phyloP scores from a whole-genome alignment of 2,888 invertebrate species.

The Dolichomitus sp. region DNA sequence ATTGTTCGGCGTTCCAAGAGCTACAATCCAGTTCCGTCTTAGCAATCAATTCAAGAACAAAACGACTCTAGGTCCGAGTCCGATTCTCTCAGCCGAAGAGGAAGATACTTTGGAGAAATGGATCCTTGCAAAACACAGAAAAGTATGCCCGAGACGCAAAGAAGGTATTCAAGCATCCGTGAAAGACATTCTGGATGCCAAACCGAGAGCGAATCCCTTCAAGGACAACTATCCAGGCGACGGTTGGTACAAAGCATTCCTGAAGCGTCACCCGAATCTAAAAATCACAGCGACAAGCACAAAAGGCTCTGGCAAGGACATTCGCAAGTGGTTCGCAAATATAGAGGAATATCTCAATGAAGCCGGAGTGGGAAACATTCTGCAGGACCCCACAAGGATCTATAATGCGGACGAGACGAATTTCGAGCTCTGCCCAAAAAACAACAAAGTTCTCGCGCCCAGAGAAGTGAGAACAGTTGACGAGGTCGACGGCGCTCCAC shows the following conservation, averaged over 20 bases:
- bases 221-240: slow-evolving; percentile 75
- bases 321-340: slow-evolving; percentile 77
- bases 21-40: slow-evolving; percentile 60
- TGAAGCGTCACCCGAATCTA: slow-evolving; percentile 75
- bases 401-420: slow-evolving; percentile 81
- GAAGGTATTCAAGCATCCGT: slow-evolving; percentile 67
- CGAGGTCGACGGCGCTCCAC: slow-evolving; percentile 79
- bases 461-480: slow-evolving; percentile 77
- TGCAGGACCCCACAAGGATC: slow-evolving; percentile 77
- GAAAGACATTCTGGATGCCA: slow-evolving; percentile 67
- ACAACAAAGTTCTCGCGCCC: slow-evolving; percentile 71
- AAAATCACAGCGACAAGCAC: slow-evolving; percentile 78
- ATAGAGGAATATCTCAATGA: slow-evolving; percentile 74
- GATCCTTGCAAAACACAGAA: slow-evolving; percentile 68
- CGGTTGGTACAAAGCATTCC: slow-evolving; percentile 78
- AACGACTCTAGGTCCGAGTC: slow-evolving; percentile 64
- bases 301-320: slow-evolving; percentile 76
- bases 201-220: slow-evolving; percentile 74
- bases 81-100: slow-evolving; percentile 62
- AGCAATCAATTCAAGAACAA: slow-evolving; percentile 64
- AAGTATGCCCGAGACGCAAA: slow-evolving; percentile 61
- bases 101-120: slow-evolving; percentile 67
- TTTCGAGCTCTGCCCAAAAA: slow-evolving; percentile 79
- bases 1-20: slow-evolving; percentile 63
- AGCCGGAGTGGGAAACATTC: slow-evolving; percentile 69